phyloP scores from a whole-genome alignment of 2,888 invertebrate genomes.

The Aplocera efformata region DNA sequence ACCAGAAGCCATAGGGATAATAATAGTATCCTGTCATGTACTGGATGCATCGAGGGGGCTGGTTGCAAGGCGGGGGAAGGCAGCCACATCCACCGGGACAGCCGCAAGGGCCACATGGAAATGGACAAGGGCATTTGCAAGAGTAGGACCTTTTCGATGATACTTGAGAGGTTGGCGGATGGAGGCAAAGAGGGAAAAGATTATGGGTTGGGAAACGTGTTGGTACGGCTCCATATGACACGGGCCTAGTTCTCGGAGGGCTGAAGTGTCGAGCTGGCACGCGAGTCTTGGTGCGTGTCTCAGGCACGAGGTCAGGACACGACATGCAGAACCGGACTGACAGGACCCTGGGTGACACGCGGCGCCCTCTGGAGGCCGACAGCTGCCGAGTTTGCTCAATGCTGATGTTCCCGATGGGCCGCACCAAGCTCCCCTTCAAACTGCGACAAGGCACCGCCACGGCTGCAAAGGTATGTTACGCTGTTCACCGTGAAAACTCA shows the following conservation, averaged over 20 bases:
- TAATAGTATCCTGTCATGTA: conserved; percentile 68
- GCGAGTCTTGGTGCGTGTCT: conserved; percentile 21
- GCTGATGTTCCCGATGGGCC: conserved; percentile 36
- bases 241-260: conserved; percentile 30
- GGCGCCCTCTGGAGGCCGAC: conserved; percentile 26
- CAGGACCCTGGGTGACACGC: conserved; percentile 22
- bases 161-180: conserved; percentile 8
- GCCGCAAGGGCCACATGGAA: conserved; percentile 44
- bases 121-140: conserved; percentile 38
- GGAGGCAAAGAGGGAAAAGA: conserved; percentile 11
- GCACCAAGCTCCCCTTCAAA: conserved; percentile 39
- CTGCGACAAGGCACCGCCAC: conserved; percentile 47
- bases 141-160: conserved; percentile 32
- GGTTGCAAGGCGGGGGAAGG: conserved; percentile 58
- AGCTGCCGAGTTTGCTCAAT: conserved; percentile 34
- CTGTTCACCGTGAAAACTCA: conserved; percentile 55
- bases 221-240: conserved; percentile 11
- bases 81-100: conserved; percentile 40
- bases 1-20: conserved; percentile 67
- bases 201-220: conserved; percentile 5
- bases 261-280: conserved; percentile 31
- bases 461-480: conserved; percentile 64
- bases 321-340: conserved; percentile 43
- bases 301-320: conserved; percentile 41
- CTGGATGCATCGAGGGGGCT: conserved; percentile 55